Conservation (phyloP, 2,888 invertebrate genomes). For the Danaus chrysippus region DNA sequence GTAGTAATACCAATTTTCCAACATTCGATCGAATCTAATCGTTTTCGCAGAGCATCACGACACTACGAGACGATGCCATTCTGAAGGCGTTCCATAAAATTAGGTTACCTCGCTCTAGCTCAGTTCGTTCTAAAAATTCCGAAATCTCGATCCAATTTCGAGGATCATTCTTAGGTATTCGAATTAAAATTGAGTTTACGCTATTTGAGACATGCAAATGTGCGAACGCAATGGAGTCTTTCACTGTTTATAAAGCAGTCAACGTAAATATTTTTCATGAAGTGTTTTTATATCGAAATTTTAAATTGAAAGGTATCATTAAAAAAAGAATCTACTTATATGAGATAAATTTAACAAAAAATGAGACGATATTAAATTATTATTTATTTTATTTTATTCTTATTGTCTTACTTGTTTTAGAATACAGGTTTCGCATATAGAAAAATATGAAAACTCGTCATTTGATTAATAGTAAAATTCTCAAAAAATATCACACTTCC, state of each 20-base stretch:
- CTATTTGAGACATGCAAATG: slow-evolving; percentile 37
- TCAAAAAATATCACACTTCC: background rate
- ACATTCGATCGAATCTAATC: slow-evolving; percentile 63
- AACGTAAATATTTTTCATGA: slow-evolving; percentile 1
- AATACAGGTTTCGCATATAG: too few species aligned
- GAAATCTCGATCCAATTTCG: slow-evolving; percentile 54
- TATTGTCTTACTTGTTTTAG: too few species aligned
- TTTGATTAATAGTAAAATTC: background rate
- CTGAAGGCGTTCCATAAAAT: slow-evolving; percentile 55
- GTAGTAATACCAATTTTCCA: slow-evolving; percentile 58
- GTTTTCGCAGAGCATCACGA: slow-evolving; percentile 41
- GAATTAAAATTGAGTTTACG: slow-evolving; percentile 48
- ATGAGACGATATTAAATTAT: too few species aligned
- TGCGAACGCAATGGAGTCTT: slow-evolving; percentile 10
- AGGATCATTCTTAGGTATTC: slow-evolving; percentile 55
- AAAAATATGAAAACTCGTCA: too few species aligned
- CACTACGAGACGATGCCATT: slow-evolving; percentile 39
- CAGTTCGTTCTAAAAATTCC: slow-evolving; percentile 53
- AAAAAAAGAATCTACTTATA: background rate
- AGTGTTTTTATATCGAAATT: background rate
- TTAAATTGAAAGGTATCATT: background rate
- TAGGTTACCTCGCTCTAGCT: slow-evolving; percentile 56
- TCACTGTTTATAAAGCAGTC: background rate
- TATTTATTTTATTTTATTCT: too few species aligned
- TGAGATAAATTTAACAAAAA: too few species aligned